These are phyloP conservation scores for Rhombomys opimus DNA, from an alignment of 2,113 vertebrate species.

Conservation along the genomic window DNA sequence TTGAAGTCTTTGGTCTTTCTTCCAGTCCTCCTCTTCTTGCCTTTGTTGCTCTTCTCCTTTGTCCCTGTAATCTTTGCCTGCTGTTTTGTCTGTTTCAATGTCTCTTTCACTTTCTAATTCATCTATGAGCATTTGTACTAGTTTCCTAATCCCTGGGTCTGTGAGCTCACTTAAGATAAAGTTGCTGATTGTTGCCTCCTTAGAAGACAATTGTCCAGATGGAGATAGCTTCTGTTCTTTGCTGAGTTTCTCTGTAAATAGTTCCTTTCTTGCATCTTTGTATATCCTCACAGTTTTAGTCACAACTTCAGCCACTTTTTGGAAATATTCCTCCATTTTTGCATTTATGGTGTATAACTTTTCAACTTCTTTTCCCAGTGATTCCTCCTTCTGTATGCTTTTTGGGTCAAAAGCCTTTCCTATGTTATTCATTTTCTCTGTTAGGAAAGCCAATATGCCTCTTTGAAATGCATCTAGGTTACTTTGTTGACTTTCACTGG, in stretches of 20 bases:
- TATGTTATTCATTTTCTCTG: constrained; percentile 62
- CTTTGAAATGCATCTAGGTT: constrained; percentile 75
- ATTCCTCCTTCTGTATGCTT: neutral
- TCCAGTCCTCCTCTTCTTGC: too few species aligned
- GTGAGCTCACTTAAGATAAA: constrained; percentile 29
- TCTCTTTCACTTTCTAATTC: constrained; percentile 39
- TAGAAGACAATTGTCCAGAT: neutral
- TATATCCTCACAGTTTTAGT: constrained; percentile 41
- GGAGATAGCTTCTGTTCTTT: neutral
- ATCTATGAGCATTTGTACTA: constrained; percentile 58
- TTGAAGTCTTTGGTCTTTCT: too few species aligned
- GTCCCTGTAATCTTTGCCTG: too few species aligned
- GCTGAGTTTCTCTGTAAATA: neutral
- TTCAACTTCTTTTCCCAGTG: constrained; percentile 64
- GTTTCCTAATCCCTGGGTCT: constrained; percentile 44
- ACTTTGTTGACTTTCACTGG: neutral
- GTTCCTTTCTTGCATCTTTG: constrained; percentile 34
- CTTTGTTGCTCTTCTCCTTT: too few species aligned
- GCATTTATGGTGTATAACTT: constrained; percentile 65
- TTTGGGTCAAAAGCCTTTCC: constrained; percentile 45
- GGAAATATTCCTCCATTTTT: constrained; percentile 82
- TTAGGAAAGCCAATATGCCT: constrained; percentile 75
- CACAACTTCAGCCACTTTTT: constrained; percentile 66
- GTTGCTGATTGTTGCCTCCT: neutral
- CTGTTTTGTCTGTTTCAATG: too few species aligned